Conservation (phyloP, 2,113 vertebrate genomes). For the Eurystomus gularis region DNA sequence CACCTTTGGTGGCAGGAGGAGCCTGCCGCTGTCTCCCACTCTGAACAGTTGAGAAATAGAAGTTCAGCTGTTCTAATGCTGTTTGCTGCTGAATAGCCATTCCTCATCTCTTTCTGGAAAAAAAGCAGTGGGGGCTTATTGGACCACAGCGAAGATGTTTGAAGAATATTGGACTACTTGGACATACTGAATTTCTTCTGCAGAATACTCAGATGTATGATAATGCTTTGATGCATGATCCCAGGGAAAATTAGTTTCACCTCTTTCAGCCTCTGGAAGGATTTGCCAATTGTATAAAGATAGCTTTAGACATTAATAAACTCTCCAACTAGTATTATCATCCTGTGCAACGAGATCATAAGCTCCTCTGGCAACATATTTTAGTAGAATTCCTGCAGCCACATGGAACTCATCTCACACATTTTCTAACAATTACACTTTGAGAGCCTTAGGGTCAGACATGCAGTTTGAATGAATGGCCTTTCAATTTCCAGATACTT, state of each 20-base stretch:
- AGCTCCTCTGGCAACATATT: background rate
- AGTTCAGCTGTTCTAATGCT: background rate
- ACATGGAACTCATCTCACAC: background rate
- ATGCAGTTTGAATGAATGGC: background rate
- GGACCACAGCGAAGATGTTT: background rate
- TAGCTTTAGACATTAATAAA: background rate
- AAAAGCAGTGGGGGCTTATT: background rate
- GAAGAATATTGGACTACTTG: background rate
- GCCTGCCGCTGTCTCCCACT: background rate
- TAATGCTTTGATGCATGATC: background rate
- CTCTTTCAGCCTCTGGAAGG: background rate
- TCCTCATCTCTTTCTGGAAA: background rate
- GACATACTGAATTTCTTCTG: background rate
- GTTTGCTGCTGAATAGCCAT: background rate
- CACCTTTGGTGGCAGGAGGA: background rate
- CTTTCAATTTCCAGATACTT: background rate
- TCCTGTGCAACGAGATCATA: background rate
- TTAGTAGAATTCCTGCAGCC: background rate
- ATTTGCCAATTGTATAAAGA: background rate
- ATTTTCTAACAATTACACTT: background rate
- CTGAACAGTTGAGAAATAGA: background rate
- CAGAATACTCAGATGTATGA: background rate
- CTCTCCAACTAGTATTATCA: background rate
- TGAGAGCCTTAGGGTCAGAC: background rate
- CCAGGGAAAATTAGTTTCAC: background rate